Evolutionary conservation across 2,113 vertebrate genomes (phyloP).

Genomic region (Brienomyrus longianalis): DNA sequence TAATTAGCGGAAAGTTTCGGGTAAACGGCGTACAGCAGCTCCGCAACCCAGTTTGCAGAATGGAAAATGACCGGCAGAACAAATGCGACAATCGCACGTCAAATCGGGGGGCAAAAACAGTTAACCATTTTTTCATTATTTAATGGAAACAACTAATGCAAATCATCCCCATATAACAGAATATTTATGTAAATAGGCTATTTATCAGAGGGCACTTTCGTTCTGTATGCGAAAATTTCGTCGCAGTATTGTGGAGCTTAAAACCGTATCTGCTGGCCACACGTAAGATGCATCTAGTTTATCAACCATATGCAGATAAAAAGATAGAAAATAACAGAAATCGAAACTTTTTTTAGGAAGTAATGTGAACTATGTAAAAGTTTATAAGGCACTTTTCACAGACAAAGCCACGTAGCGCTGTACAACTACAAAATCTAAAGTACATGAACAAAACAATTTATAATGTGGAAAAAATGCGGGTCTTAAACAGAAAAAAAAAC

Average conservation of each 20-base stretch:
- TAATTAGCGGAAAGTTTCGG: not conserved
- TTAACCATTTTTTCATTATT: not conserved
- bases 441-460: not conserved
- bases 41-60: too few relatives aligned
- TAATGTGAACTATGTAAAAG: not conserved
- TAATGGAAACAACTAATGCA: not conserved
- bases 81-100: not conserved
- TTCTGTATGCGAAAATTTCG: not conserved
- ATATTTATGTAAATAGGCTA: not conserved
- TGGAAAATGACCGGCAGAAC: not conserved
- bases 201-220: not conserved
- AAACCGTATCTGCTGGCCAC: not conserved
- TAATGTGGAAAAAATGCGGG: not conserved
- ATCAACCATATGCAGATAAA: not conserved
- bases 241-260: not conserved
- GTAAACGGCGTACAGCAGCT: not conserved
- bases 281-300: not conserved
- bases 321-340: not conserved
- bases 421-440: not conserved
- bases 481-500: not conserved
- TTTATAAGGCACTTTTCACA: not conserved
- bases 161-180: not conserved
- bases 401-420: not conserved
- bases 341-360: not conserved
- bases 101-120: not conserved